These are phyloP conservation scores for Andrena praecox DNA, from an alignment of 2,888 invertebrate species.

Conservation along the genomic window DNA sequence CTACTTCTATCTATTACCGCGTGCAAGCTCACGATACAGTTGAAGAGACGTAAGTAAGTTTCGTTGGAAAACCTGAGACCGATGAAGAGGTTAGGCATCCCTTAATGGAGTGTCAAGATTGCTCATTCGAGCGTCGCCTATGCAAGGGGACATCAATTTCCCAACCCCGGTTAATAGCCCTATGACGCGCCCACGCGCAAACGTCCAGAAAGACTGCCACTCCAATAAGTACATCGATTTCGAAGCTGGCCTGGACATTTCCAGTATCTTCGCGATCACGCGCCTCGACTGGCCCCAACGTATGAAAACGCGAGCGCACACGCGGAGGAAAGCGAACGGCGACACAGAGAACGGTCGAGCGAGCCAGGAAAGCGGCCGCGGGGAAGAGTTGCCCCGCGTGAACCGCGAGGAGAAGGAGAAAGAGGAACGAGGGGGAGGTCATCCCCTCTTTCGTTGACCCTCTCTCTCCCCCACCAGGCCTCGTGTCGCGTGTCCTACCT, in stretches of 20 bases:
- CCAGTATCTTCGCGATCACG: not conserved
- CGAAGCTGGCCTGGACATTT: too few species aligned
- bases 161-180: not conserved
- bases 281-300: not conserved
- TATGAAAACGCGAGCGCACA: not conserved
- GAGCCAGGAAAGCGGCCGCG: constrained; percentile 28
- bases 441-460: constrained; percentile 68
- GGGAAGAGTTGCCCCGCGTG: constrained; percentile 57
- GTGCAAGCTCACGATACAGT: too few species aligned
- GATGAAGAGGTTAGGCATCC: too few species aligned
- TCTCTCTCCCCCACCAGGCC: constrained; percentile 72
- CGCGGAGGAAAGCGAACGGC: constrained; percentile 18
- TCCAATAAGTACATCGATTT: too few species aligned
- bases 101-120: not conserved
- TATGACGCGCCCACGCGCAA: not conserved
- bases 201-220: too few species aligned
- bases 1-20: not conserved
- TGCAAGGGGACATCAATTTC: not conserved
- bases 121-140: not conserved
- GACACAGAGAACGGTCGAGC: constrained; percentile 21
- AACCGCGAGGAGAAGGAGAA: constrained; percentile 41
- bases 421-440: constrained; percentile 63
- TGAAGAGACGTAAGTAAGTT: too few species aligned
- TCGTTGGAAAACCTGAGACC: too few species aligned
- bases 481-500: constrained; percentile 84